A percentile compares a stretch with the other conserved stretches of the same genome.
Conservation (phyloP, 2,888 invertebrate species). For the Periphyllus acericola region DNA sequence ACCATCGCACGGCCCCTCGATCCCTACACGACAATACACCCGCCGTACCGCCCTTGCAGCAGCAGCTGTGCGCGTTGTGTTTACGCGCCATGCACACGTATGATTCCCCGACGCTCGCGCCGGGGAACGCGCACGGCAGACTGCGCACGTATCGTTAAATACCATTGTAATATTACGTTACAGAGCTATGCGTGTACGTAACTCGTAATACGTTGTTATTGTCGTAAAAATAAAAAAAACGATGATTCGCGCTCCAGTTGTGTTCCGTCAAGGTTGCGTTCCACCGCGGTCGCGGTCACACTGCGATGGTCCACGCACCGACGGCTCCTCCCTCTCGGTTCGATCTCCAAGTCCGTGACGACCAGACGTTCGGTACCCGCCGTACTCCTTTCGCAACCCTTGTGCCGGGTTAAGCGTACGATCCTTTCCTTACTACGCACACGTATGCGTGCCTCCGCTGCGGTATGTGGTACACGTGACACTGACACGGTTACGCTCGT, state of each 20-base stretch:
- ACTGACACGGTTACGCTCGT: no score
- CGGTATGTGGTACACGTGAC: no score
- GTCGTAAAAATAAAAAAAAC: not conserved
- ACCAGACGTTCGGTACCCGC: not conserved
- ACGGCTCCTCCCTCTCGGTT: slow-evolving; percentile 27
- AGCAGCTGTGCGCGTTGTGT: not conserved
- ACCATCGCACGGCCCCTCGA: not conserved
- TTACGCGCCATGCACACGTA: no score
- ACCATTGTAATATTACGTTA: not conserved
- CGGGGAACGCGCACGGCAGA: not conserved
- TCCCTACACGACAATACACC: not conserved
- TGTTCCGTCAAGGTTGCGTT: not conserved
- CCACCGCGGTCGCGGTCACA: slow-evolving; percentile 36
- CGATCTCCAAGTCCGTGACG: not conserved
- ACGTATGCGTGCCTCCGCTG: not conserved
- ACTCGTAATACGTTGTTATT: not conserved
- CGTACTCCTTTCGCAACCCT: not conserved
- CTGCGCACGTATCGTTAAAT: not conserved
- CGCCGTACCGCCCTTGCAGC: not conserved
- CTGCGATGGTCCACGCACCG: slow-evolving; percentile 42
- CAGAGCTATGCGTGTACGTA: not conserved
- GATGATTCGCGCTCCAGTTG: slow-evolving; percentile 4
- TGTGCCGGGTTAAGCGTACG: not conserved
- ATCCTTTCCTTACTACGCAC: not conserved
- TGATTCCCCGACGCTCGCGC: no score